Evolutionary conservation across 1,140 invertebrate genomes (phyloP), one percentile per base, ranked within the genome.

Genomic region (Plodia interpunctella): DNA sequence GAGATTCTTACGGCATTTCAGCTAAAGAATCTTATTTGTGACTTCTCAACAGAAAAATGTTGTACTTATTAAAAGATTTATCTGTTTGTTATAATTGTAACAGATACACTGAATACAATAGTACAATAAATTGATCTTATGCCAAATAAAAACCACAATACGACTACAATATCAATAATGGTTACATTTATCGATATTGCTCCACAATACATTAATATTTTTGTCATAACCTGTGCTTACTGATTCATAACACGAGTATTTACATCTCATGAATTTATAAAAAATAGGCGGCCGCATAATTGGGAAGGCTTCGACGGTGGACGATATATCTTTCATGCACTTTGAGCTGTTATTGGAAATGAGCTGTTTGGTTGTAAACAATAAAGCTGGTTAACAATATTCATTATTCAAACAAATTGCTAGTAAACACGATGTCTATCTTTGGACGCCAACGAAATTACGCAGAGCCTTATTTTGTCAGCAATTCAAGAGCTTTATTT

Each of bases 401-500:
- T 20, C 51, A 53, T 53, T 53, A 53, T 53, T 53, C 21, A 53
- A 53, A 53, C 19, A 53, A 53, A 53, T 6, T 53, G 51, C 51
- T 53, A 20, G 19, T 53, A 53, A 53, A 53, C 51, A 25, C 21
- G 51, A 25, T 25, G 20, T 53, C 18, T 53, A 53, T 53, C 19
- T 25, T 25, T 21, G 51, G 20, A 25, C 25, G 19, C 18, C 51
- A n/a, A n/a, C 25, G 20, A 25, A 53, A 25, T 53, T 53, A 53
- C 25, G 11, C 51, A 53, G 2, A 53, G 51, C 5, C 19, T 53
- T 57, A 52, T 19, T 62, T 56, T 28, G 32, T 49, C 20, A 53
- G 51, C 21, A 51, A n/a, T 0, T n/a, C n/a, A 25, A 25, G 17
- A 0, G 5, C 10, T 6, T 13, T n/a, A 53, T 13, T 53, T 53